A percentile compares a stretch with the other conserved stretches of the same genome.
These are phyloP conservation scores for Drosophila setosimentum DNA, from an alignment of 2,888 invertebrate genomes.

Conservation along the genomic window DNA sequence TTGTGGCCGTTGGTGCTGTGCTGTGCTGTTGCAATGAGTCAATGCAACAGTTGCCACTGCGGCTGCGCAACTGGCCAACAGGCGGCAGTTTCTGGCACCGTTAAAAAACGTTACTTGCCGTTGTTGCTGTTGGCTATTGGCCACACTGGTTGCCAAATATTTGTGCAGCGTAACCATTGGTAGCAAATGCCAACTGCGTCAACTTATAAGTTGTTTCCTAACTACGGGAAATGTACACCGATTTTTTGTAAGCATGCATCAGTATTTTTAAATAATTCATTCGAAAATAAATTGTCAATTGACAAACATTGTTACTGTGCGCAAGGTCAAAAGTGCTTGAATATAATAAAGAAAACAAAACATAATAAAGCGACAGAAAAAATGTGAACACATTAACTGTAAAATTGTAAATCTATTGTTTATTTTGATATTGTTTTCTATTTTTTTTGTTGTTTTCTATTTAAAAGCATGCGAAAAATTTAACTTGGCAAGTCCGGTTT, in stretches of 20 bases:
- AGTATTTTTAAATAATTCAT: conserved; percentile 13
- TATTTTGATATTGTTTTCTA: not conserved
- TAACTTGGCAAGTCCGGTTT: conserved; percentile 29
- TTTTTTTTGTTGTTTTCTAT: not conserved
- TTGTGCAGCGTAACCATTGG: conserved; percentile 64
- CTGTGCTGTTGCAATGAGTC: conserved; percentile 52
- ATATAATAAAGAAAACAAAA: conserved; percentile 5
- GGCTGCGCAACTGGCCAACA: conserved; percentile 54
- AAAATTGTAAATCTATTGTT: not conserved
- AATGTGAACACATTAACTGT: not conserved
- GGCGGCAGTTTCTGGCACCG: conserved; percentile 37
- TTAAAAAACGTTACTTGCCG: conserved; percentile 18
- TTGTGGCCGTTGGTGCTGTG: conserved; percentile 28
- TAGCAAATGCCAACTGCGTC: conserved; percentile 26
- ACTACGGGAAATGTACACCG: conserved; percentile 20
- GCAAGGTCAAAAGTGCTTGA: conserved; percentile 30
- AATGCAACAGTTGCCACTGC: conserved; percentile 51
- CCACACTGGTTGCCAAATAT: conserved; percentile 63
- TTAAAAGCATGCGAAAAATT: conserved; percentile 23
- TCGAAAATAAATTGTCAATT: conserved; percentile 11
- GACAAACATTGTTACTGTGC: conserved; percentile 18
- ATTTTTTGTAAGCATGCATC: conserved; percentile 9
- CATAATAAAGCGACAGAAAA: not conserved
- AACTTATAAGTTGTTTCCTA: conserved; percentile 18
- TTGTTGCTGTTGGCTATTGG: conserved; percentile 32